These are phyloP conservation scores for Pluvianellus socialis DNA, from an alignment of 2,113 vertebrate species.

Conservation along the genomic window DNA sequence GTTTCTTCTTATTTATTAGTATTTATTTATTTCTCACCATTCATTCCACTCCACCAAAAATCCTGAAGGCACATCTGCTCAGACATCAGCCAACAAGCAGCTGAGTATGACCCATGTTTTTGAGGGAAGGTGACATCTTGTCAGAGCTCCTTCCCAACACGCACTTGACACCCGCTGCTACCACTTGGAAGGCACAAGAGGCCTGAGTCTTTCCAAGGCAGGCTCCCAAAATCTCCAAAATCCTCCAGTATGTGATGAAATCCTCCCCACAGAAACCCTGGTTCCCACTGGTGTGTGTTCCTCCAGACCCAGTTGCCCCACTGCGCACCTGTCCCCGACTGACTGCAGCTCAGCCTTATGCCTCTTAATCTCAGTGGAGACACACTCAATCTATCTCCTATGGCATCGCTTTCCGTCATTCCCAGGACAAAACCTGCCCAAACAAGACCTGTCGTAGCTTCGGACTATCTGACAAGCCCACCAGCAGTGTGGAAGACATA, in stretches of 20 bases:
- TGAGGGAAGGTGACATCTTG: neutral
- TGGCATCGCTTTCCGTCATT: neutral
- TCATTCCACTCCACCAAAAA: constrained; percentile 12
- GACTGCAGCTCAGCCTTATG: neutral
- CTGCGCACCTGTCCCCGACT: neutral
- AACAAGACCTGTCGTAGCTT: neutral
- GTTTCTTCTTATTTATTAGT: constrained; percentile 61
- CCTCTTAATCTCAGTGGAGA: neutral
- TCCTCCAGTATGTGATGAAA: neutral
- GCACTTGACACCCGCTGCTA: neutral
- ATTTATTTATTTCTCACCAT: constrained; percentile 63
- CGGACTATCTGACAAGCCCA: constrained; percentile 35
- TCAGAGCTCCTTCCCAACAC: neutral
- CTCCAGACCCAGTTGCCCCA: neutral
- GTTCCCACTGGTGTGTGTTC: neutral
- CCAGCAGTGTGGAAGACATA: constrained; percentile 3
- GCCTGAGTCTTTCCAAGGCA: neutral
- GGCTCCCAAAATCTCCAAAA: neutral
- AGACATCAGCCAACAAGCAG: neutral
- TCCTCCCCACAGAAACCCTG: neutral
- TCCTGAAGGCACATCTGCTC: neutral
- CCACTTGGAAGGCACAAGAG: neutral
- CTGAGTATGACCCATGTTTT: neutral
- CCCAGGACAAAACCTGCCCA: neutral
- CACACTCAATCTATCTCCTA: neutral